Evolutionary conservation across 2,113 vertebrate species (phyloP).

Genomic region (Amblyornis subalaris): DNA sequence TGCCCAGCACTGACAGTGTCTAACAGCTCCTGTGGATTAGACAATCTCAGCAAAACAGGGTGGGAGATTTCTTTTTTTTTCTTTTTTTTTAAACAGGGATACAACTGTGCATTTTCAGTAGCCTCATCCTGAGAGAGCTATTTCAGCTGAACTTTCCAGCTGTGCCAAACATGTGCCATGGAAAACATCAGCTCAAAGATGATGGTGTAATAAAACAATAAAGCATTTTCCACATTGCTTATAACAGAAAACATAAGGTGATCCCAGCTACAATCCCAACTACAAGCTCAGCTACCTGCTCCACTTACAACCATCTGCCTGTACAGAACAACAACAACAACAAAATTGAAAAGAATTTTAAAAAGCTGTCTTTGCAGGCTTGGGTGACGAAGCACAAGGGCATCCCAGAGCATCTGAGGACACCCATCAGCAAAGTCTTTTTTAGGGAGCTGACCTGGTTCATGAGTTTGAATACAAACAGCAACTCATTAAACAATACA

Average conservation of each 20-base stretch:
- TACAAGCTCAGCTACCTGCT: background rate
- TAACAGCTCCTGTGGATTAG: accelerated
- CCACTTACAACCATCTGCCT: background rate
- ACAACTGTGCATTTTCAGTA: background rate
- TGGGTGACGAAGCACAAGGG: background rate
- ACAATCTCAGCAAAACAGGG: background rate
- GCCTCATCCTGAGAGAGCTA: background rate
- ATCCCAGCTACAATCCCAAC: background rate
- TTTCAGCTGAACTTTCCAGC: background rate
- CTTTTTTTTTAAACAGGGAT: background rate
- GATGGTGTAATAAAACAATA: background rate
- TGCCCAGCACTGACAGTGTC: accelerated
- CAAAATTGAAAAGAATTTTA: accelerated
- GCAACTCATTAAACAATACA: conserved; percentile 28
- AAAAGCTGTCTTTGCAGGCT: background rate
- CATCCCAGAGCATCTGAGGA: conserved; percentile 22
- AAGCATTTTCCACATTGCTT: background rate
- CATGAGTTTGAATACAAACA: conserved; percentile 47
- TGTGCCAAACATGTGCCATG: background rate
- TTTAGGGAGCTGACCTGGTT: conserved; percentile 34
- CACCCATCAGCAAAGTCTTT: conserved; percentile 33
- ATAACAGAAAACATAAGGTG: background rate
- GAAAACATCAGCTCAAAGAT: conserved; percentile 1
- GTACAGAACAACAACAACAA: background rate
- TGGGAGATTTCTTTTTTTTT: background rate